Base-by-base conservation (phyloP, 2,797 vertebrate species). In the Sebastes aleutianus region DNA sequence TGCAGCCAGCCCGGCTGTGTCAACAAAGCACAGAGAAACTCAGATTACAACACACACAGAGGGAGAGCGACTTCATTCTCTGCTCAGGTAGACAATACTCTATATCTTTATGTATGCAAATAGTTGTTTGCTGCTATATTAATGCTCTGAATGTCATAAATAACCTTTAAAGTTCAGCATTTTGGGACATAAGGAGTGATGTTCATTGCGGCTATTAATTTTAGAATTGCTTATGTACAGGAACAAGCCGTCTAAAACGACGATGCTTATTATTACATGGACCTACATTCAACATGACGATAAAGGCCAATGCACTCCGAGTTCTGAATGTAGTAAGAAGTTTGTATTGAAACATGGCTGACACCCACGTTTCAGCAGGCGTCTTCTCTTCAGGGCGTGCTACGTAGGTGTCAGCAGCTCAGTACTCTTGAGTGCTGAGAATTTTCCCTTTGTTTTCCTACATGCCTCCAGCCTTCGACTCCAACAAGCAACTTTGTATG, bases 331-430 rank as follows among this genome's bases (percentile, higher is more conserved):
- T 71, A 75, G 66, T 71, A 53, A 64, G 76, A 82, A 13, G 39
- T 79, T 79, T 83, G 82, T 66, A 70, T 75, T 67, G 59, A 67
- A 43, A 47, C 56, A 58, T 63, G 43, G 73, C 84, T 70, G 71
- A 83, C 84, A 56, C 79, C 84, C 78, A 85, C 79, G 29, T 72
- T 76, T 68, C 79, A 71, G 34, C 69, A 62, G 71, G 54, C 76
- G 58, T 74, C 24, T 27, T 80, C 61, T 80, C 65, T 79, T 57
- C 26, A 12, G 76, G 71, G 61, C 8, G 56, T 66, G 74, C 67
- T 84, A 67, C 27, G 53, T 76, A 76, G 57, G 74, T 79, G 79
- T 67, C 26, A 32, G 22, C 26, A 32, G 22, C 62, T 74, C 39
- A 76, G 16, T 73, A 29, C 67, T 62, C 53, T 29, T 8, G 3